phyloP scores from a whole-genome alignment of 2,888 invertebrate genomes.

The Malthinus flaveolus region DNA sequence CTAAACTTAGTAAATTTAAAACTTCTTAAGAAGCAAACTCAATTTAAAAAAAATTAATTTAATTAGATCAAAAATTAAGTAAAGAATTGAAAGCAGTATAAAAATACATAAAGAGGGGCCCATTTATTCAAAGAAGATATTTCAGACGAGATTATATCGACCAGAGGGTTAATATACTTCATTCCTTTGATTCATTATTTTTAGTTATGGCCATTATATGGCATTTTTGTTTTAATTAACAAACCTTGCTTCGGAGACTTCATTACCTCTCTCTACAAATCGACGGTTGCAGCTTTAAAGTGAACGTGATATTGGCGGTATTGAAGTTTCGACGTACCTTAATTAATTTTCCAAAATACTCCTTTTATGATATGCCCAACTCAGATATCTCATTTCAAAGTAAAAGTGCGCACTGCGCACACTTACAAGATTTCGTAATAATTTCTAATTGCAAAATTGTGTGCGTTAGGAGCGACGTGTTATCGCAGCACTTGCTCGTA shows the following conservation, averaged over 20 bases:
- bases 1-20: too few species aligned
- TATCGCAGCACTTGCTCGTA: too few species aligned
- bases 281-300: constrained; percentile 18
- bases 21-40: too few species aligned
- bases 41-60: too few species aligned
- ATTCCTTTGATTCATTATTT: constrained; percentile 36
- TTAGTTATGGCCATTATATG: constrained; percentile 35
- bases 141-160: constrained; percentile 21
- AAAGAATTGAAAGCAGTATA: too few species aligned
- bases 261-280: constrained; percentile 27
- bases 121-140: neutral
- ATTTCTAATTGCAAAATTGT: constrained; percentile 4
- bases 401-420: too few species aligned
- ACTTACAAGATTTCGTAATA: constrained; percentile 7
- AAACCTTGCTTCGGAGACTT: constrained; percentile 30
- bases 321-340: constrained; percentile 20
- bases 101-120: neutral
- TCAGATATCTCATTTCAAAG: constrained; percentile 22
- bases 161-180: constrained; percentile 11
- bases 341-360: constrained; percentile 25
- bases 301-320: constrained; percentile 26
- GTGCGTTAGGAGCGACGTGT: too few species aligned
- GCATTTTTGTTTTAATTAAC: constrained; percentile 36
- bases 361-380: neutral
- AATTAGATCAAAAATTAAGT: too few species aligned